Evolutionary conservation across 2,113 vertebrate species (phyloP).

Genomic region (Urocolius indicus): DNA sequence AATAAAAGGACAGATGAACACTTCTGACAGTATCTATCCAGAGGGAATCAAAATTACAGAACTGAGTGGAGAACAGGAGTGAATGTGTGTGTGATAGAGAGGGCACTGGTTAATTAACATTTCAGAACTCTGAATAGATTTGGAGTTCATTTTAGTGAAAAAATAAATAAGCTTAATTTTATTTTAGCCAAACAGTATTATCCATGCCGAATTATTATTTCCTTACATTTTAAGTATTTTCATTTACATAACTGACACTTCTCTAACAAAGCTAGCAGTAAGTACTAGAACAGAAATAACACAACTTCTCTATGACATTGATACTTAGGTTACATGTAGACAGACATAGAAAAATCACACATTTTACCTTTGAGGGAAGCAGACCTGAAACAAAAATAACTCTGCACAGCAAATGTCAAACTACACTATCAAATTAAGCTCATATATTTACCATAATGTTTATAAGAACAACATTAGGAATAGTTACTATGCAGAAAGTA

Average conservation of each 20-base stretch:
- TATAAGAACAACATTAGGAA: background rate
- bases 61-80: background rate
- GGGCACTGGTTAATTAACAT: background rate
- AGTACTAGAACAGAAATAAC: background rate
- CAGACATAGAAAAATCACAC: background rate
- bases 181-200: background rate
- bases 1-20: background rate
- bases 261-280: background rate
- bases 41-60: background rate
- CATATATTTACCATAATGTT: background rate
- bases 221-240: background rate
- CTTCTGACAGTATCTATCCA: background rate
- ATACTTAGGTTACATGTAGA: background rate
- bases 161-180: background rate
- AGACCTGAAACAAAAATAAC: background rate
- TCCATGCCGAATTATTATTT: background rate
- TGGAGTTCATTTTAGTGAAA: background rate
- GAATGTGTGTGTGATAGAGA: background rate
- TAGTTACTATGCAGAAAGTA: background rate
- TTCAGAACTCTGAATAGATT: background rate
- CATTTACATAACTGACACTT: background rate
- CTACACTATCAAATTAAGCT: background rate
- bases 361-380: background rate
- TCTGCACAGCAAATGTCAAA: background rate
- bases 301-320: background rate